Percentiles rank a stretch among this genome's conserved stretches.
phyloP scores from a whole-genome alignment of 2,113 vertebrate species.

The Heliornis fulica region DNA sequence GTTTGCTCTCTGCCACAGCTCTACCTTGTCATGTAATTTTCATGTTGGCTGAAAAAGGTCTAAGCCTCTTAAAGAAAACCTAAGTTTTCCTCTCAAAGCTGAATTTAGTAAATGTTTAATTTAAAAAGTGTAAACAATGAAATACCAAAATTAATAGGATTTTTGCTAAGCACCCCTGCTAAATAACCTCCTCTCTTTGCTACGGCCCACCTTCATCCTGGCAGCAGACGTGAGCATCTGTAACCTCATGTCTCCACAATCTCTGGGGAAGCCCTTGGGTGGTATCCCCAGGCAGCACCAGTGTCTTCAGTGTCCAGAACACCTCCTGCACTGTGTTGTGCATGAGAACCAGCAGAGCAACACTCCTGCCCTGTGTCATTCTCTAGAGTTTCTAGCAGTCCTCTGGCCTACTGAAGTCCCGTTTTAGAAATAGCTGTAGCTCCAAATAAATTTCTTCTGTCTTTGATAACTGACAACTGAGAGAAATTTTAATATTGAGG shows the following conservation, averaged over 20 bases:
- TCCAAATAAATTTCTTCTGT: neutral
- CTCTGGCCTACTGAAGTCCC: neutral
- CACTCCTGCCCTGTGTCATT: rapidly evolving
- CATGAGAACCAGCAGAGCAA: neutral
- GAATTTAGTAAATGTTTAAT: neutral
- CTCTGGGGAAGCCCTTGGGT: too few relatives aligned
- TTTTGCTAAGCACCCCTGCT: neutral
- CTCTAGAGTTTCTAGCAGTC: neutral
- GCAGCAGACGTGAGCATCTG: too few relatives aligned
- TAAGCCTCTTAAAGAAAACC: neutral
- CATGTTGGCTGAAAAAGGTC: neutral
- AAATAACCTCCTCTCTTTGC: neutral
- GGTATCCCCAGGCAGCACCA: rapidly evolving
- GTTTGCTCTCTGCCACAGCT: neutral
- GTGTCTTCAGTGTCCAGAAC: rapidly evolving
- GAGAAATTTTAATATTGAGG: neutral
- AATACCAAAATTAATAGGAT: rapidly evolving
- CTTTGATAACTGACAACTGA: neutral
- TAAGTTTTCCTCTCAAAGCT: neutral
- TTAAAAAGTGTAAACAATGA: neutral
- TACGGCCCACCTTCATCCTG: too few relatives aligned
- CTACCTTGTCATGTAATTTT: neutral
- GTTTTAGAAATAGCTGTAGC: neutral
- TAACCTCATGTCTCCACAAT: too few relatives aligned
- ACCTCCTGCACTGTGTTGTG: rapidly evolving